These are phyloP conservation scores for Liopterus haemorrhoidalis DNA, from an alignment of 2,888 invertebrate species.

Conservation along the genomic window DNA sequence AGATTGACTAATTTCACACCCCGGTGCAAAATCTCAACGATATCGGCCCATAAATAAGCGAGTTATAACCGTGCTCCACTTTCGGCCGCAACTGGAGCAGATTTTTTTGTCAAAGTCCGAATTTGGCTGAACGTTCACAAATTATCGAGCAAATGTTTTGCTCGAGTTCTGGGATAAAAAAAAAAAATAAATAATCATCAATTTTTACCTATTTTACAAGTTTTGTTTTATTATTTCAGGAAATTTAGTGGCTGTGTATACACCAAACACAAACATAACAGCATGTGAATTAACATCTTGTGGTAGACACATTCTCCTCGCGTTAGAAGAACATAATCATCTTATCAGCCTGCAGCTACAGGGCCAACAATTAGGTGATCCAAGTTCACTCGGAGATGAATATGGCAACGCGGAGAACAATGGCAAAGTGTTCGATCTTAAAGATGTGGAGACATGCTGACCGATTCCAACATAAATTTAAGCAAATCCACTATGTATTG, in stretches of 20 bases:
- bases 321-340: conserved; percentile 59
- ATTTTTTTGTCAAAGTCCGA: too few species aligned
- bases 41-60: too few species aligned
- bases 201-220: conserved; percentile 11
- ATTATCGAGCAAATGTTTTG: too few species aligned
- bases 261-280: conserved; percentile 66
- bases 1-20: too few species aligned
- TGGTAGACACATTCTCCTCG: conserved; percentile 64
- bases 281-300: conserved; percentile 72
- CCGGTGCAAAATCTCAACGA: too few species aligned
- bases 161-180: too few species aligned
- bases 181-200: too few species aligned
- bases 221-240: conserved; percentile 49
- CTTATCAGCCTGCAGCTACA: conserved; percentile 60
- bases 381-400: conserved; percentile 32
- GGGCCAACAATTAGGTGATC: conserved; percentile 36
- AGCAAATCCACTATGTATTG: too few species aligned
- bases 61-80: too few species aligned
- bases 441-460: conserved; percentile 43
- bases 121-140: too few species aligned
- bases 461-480: too few species aligned
- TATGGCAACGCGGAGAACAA: conserved; percentile 55
- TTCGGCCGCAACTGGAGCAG: too few species aligned
- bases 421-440: conserved; percentile 55
- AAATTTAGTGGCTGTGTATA: conserved; percentile 70